A percentile compares a stretch with the other conserved stretches of the same genome.
phyloP scores from a whole-genome alignment of 1,140 invertebrate species.

The Drosophila baimaii region DNA sequence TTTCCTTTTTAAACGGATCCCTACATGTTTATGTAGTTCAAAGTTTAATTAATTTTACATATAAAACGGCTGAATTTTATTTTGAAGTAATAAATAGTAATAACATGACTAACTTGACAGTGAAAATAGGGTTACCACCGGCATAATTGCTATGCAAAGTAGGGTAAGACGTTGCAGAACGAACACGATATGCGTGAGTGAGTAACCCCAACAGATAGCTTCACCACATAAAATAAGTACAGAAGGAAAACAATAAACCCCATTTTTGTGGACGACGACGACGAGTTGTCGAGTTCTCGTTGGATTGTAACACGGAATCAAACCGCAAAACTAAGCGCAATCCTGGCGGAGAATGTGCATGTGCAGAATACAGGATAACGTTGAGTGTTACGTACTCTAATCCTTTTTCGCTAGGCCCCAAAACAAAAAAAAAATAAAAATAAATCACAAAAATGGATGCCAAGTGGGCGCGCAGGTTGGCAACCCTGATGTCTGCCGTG shows the following conservation, averaged over 20 bases:
- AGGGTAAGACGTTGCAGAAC: conserved; percentile 4
- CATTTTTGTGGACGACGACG: background rate
- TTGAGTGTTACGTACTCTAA: conserved; percentile 12
- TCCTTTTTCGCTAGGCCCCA: conserved; percentile 5
- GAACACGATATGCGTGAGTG: conserved; percentile 15
- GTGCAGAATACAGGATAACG: background rate
- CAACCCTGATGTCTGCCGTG: conserved; percentile 35
- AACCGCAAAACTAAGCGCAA: conserved; percentile 20
- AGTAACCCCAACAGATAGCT: conserved; percentile 9
- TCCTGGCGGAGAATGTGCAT: background rate
- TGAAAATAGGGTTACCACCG: background rate
- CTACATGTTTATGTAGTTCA: background rate
- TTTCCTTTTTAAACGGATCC: too few relatives aligned
- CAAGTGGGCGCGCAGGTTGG: conserved; percentile 62
- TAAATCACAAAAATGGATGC: conserved; percentile 54
- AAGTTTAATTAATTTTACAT: background rate
- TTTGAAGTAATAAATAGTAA: background rate
- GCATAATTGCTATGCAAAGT: conserved; percentile 1
- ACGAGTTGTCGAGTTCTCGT: background rate
- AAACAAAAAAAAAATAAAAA: conserved; percentile 44
- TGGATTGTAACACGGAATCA: conserved; percentile 12
- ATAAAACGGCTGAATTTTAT: background rate
- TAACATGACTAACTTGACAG: background rate
- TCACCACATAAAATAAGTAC: conserved; percentile 11
- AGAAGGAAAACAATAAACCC: conserved; percentile 2